Percentiles rank a stretch among this genome's conserved stretches.
These are phyloP conservation scores for Chrosomus eos DNA, from an alignment of 2,797 vertebrate species.

Conservation along the genomic window DNA sequence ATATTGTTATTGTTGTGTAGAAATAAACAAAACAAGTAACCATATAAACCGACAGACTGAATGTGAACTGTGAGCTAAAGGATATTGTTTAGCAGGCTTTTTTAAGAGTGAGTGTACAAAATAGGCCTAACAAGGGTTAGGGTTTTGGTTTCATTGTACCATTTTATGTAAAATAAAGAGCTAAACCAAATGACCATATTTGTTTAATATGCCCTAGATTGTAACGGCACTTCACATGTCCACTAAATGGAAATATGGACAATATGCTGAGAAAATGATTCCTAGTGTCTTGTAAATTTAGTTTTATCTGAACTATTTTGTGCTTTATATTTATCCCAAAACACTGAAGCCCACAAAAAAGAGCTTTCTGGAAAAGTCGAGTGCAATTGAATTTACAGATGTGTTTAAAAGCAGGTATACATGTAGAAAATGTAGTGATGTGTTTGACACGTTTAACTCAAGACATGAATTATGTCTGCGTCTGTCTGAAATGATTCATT, in stretches of 20 bases:
- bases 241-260: background rate
- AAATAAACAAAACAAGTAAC: slow-evolving; percentile 67
- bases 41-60: slow-evolving; percentile 82
- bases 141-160: slow-evolving; percentile 28
- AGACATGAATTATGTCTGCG: background rate
- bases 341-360: slow-evolving; percentile 65
- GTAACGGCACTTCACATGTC: background rate
- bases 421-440: slow-evolving; percentile 68
- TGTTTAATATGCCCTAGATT: slow-evolving; percentile 13
- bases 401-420: slow-evolving; percentile 75
- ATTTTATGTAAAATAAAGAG: slow-evolving; percentile 40
- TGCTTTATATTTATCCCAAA: slow-evolving; percentile 61
- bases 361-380: slow-evolving; percentile 69
- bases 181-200: slow-evolving; percentile 38
- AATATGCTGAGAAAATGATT: slow-evolving; percentile 5
- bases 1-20: slow-evolving; percentile 65
- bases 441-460: background rate
- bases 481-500: background rate
- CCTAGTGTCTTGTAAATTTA: background rate
- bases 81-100: slow-evolving; percentile 24
- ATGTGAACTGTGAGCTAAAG: slow-evolving; percentile 74
- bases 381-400: slow-evolving; percentile 71
- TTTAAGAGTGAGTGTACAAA: slow-evolving; percentile 36
- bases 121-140: slow-evolving; percentile 4
- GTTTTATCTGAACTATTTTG: slow-evolving; percentile 42